These are phyloP conservation scores for Liasis olivaceus DNA, from an alignment of 2,797 vertebrate genomes.

Conservation along the genomic window DNA sequence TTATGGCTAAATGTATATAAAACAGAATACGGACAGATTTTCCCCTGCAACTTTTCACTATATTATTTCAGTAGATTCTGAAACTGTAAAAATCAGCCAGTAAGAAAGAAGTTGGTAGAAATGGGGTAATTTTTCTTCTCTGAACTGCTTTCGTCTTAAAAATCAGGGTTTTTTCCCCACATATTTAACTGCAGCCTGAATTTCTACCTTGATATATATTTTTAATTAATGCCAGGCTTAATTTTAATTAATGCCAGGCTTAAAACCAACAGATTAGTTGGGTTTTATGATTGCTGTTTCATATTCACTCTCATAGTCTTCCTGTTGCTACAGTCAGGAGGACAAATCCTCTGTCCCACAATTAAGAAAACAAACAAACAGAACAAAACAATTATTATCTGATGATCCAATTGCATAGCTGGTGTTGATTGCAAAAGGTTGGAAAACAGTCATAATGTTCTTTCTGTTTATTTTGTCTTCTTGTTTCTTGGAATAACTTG, in stretches of 20 bases:
- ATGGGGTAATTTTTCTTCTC: background rate
- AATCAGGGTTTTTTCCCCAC: no score
- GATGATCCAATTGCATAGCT: background rate
- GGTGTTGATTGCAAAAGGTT: background rate
- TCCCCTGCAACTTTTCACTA: background rate
- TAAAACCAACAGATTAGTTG: background rate
- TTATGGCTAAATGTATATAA: background rate
- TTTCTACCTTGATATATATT: background rate
- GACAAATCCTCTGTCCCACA: background rate
- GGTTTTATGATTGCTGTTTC: background rate
- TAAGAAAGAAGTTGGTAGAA: background rate
- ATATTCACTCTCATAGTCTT: background rate
- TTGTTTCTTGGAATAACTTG: slow-evolving; percentile 12
- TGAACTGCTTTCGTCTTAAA: background rate
- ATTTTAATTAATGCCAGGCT: background rate
- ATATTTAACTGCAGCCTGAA: background rate
- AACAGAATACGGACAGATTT: background rate
- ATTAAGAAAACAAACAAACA: background rate
- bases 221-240: background rate
- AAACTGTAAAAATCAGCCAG: background rate
- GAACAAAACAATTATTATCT: background rate
- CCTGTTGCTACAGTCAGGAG: background rate
- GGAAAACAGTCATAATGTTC: background rate
- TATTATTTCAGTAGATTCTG: background rate
- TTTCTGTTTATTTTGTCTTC: slow-evolving; percentile 14